Evolutionary conservation across 2,888 invertebrate genomes (phyloP), one percentile per base, ranked within the genome.

Genomic region (Ectemnius lituratus): DNA sequence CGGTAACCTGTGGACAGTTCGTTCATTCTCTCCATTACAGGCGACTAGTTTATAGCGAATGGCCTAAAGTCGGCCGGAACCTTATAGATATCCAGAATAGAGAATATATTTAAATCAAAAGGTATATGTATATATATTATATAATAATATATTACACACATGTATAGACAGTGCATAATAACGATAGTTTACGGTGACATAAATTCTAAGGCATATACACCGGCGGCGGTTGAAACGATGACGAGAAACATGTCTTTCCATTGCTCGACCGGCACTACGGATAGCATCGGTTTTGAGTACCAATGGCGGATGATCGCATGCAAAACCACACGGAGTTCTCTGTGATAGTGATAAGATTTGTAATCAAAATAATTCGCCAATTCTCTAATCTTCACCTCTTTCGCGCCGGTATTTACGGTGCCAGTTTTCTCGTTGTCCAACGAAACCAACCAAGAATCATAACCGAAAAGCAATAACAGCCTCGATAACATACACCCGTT

Each of bases 91-190:
- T 74, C 73, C 79, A 71, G 84, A 73, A 84, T 86, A 86, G 82
- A 86, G 78, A 82, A 74, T 86, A 83, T 87, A 86, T 85, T 86
- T 83, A 83, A 85, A 86, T 80, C 70, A 78, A 84, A 85, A 84
- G 62, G 73, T 77, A 75, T 70, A 79, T 65, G 66, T 72, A 80
- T 64, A 81, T 73, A 76, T 71, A 72, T 70, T 82, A 80, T 85
- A 82, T 81, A 81, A 84, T 81, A 68, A 70, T 76, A 84, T 79
- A 74, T 81, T 75, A 75, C 76, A 79, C 60, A 78, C 73, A 79
- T 71, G 59, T 73, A 84, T 67, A 78, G 57, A 69, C 73, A 80
- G 77, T 75, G 63, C 64, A 65, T 80, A 77, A 70, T 71, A 70
- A 63, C 46, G 62, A 67, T 82, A 69, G 70, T 79, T 82, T 80